Conservation (phyloP, 2,113 vertebrate genomes). For the Anoplopoma fimbria region DNA sequence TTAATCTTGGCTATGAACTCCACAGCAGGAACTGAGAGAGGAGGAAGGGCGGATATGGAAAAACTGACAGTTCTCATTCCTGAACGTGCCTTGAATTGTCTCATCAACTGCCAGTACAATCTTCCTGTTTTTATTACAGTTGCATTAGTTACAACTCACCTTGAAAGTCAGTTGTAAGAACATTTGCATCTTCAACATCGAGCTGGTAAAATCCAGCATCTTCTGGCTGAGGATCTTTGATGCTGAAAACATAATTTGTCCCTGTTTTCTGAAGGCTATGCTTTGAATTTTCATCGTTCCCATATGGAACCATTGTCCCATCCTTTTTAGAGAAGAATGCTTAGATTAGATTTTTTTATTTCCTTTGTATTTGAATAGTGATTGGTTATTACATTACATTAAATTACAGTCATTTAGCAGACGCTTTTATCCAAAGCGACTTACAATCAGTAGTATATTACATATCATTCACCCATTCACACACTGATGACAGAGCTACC, state of each 20-base stretch:
- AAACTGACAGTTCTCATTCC: neutral
- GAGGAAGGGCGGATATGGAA: neutral
- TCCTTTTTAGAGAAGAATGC: slow-evolving; percentile 79
- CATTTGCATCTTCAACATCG: slow-evolving; percentile 85
- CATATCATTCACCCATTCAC: too few relatives aligned
- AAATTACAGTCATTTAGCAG: too few relatives aligned
- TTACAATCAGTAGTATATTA: too few relatives aligned
- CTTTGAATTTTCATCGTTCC: slow-evolving; percentile 79
- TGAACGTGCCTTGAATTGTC: neutral
- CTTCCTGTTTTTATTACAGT: neutral
- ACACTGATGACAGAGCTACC: too few relatives aligned
- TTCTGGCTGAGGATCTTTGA: slow-evolving; percentile 85
- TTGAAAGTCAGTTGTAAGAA: slow-evolving; percentile 87
- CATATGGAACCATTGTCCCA: slow-evolving; percentile 82
- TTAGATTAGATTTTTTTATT: neutral
- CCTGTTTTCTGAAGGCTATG: slow-evolving; percentile 82
- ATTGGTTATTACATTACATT: too few relatives aligned
- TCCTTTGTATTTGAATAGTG: neutral
- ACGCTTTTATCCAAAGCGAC: too few relatives aligned
- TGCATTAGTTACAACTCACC: slow-evolving; percentile 67
- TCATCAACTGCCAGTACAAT: neutral
- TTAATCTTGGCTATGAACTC: slow-evolving; percentile 79
- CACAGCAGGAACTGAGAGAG: slow-evolving; percentile 83
- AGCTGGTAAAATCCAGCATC: slow-evolving; percentile 93
- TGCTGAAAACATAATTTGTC: slow-evolving; percentile 85